These are phyloP conservation scores for Peribatodes rhomboidaria DNA, from an alignment of 2,888 invertebrate species.

Conservation along the genomic window DNA sequence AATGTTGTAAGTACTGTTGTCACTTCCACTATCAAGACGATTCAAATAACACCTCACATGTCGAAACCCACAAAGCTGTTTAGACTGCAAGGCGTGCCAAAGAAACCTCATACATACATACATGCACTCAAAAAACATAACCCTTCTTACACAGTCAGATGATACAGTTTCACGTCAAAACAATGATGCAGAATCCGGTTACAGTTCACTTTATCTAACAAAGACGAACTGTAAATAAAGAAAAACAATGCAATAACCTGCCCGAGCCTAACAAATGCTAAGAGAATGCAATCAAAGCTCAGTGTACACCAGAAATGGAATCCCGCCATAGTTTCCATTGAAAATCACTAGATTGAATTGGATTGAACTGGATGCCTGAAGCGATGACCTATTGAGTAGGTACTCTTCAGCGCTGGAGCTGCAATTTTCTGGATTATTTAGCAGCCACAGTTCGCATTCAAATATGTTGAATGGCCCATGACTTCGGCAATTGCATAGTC, in stretches of 20 bases:
- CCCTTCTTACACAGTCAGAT: too few relatives aligned
- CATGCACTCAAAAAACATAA: too few relatives aligned
- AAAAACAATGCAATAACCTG: conserved; percentile 12
- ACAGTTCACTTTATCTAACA: not conserved
- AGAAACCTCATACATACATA: too few relatives aligned
- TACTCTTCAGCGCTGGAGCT: conserved; percentile 1
- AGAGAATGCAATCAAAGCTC: conserved; percentile 53
- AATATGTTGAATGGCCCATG: not conserved
- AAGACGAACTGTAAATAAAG: not conserved
- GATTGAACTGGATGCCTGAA: conserved; percentile 17
- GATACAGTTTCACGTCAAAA: not conserved
- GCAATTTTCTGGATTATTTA: conserved; percentile 31
- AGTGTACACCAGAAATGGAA: conserved; percentile 53
- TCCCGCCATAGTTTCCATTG: conserved; percentile 34
- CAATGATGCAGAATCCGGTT: not conserved
- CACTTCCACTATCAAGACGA: too few relatives aligned
- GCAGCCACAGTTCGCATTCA: conserved; percentile 13
- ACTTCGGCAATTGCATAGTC: not conserved
- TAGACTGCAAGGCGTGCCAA: too few relatives aligned
- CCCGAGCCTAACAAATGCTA: conserved; percentile 10
- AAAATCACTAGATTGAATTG: conserved; percentile 17
- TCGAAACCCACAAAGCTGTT: too few relatives aligned
- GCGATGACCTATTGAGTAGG: conserved; percentile 22
- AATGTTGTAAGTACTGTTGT: too few relatives aligned
- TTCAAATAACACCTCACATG: too few relatives aligned